Percentiles rank a stretch among this genome's conserved stretches.
Conservation (phyloP, 2,888 invertebrate species). For the Aleiodes testaceus region DNA sequence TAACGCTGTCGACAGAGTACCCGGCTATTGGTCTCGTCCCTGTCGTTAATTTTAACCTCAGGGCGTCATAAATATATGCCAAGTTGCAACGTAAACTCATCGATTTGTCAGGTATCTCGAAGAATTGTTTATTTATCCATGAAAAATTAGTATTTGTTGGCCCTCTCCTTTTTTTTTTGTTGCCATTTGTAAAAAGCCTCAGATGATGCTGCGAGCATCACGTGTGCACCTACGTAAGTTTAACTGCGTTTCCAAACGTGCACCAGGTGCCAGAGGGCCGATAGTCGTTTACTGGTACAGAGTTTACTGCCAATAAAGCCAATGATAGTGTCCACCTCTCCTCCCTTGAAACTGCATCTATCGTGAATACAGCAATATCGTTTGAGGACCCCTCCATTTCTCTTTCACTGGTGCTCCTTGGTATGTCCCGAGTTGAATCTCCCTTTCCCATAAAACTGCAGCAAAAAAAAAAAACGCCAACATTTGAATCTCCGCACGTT, state of each 20-base stretch:
- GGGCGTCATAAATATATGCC: neutral
- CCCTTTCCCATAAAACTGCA: slow-evolving; percentile 26
- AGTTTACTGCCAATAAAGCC: slow-evolving; percentile 69
- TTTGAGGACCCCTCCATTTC: neutral
- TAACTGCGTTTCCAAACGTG: slow-evolving; percentile 66
- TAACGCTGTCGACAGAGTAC: slow-evolving; percentile 12
- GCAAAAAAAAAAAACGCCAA: slow-evolving; percentile 42
- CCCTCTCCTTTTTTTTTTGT: slow-evolving; percentile 19
- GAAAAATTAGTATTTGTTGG: neutral
- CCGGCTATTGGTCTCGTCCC: slow-evolving; percentile 9
- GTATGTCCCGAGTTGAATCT: neutral
- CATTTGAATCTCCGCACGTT: too few relatives aligned
- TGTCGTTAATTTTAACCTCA: slow-evolving; percentile 25
- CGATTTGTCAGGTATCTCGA: neutral
- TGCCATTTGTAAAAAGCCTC: neutral
- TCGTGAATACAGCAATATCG: slow-evolving; percentile 57
- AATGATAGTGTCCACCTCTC: slow-evolving; percentile 66
- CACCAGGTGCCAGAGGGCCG: slow-evolving; percentile 64
- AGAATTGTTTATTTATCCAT: neutral
- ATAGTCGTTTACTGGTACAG: slow-evolving; percentile 63
- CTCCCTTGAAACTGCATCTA: slow-evolving; percentile 60
- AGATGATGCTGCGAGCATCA: slow-evolving; percentile 35
- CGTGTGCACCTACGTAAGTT: slow-evolving; percentile 54
- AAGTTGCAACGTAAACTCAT: too few relatives aligned
- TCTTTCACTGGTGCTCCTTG: neutral